phyloP scores from a whole-genome alignment of 2,797 vertebrate species.

The Crax fasciolata region DNA sequence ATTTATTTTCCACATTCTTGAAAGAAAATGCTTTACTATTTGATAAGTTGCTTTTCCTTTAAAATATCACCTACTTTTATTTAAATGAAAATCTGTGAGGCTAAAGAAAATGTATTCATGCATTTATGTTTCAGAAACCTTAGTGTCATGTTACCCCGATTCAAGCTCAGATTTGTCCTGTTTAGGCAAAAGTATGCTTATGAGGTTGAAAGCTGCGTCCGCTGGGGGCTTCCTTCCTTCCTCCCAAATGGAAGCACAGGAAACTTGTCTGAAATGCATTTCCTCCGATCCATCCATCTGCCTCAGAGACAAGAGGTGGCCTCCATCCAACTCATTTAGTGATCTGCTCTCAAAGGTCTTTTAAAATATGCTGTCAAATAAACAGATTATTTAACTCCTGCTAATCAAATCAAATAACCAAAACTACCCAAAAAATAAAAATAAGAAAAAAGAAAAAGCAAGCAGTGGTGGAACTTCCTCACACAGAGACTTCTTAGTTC shows the following conservation, averaged over 20 bases:
- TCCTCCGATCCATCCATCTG: slow-evolving; percentile 37
- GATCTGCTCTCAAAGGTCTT: slow-evolving; percentile 45
- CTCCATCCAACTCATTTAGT: slow-evolving; percentile 34
- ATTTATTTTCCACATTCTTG: not conserved
- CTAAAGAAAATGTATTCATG: not conserved
- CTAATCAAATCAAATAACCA: slow-evolving; percentile 28
- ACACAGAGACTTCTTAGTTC: not conserved
- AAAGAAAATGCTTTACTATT: not conserved
- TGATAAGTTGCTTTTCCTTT: not conserved
- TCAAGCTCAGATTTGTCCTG: slow-evolving; percentile 6
- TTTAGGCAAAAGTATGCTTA: not conserved
- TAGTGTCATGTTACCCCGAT: slow-evolving; percentile 4
- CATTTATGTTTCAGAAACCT: not conserved
- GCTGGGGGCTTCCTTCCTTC: not conserved
- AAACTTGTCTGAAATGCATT: slow-evolving; percentile 50
- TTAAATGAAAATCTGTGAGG: not conserved
- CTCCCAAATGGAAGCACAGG: slow-evolving; percentile 28
- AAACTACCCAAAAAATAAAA: not conserved
- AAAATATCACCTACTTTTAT: not conserved
- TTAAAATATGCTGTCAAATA: slow-evolving; percentile 61
- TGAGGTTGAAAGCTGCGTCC: slow-evolving; percentile 19
- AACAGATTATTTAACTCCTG: slow-evolving; percentile 52
- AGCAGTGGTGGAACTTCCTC: not conserved
- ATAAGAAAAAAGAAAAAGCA: not conserved
- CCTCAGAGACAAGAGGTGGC: slow-evolving; percentile 24